Conservation (phyloP, 1,140 invertebrate genomes). For the Melanaphis sacchari region DNA sequence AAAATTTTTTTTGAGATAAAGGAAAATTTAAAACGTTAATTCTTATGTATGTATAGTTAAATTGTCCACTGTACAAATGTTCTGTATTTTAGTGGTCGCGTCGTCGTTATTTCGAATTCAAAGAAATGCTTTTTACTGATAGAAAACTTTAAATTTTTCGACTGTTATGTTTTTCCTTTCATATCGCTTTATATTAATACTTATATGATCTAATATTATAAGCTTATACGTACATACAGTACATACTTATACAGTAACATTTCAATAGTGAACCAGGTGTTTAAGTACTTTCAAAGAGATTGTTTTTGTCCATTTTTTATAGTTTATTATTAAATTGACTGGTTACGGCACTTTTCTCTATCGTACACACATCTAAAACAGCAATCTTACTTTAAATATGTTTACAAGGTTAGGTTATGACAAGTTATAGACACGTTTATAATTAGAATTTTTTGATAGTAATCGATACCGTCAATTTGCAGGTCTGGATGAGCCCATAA, state of each 20-base stretch:
- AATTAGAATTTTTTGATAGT: too few species aligned
- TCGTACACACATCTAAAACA: too few species aligned
- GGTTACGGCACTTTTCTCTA: too few species aligned
- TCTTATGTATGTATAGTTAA: not conserved
- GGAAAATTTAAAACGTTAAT: not conserved
- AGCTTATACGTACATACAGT: too few species aligned
- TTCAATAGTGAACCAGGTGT: not conserved
- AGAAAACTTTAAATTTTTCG: not conserved
- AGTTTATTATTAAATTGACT: too few species aligned
- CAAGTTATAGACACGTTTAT: too few species aligned
- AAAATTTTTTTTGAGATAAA: not conserved
- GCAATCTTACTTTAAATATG: not conserved
- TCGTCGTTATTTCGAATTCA: not conserved
- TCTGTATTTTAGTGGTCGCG: not conserved
- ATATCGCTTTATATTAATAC: not conserved
- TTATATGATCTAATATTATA: not conserved
- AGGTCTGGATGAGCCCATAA: too few species aligned
- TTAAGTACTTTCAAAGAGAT: not conserved
- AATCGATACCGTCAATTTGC: not conserved
- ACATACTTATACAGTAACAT: not conserved
- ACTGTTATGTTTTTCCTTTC: not conserved
- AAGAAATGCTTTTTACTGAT: not conserved
- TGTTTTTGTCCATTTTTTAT: too few species aligned
- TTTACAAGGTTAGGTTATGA: too few species aligned
- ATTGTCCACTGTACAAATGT: not conserved